Percentiles rank a stretch among this genome's conserved stretches.
Conservation (phyloP, 2,888 invertebrate genomes). For the Frankliniella intonsa region DNA sequence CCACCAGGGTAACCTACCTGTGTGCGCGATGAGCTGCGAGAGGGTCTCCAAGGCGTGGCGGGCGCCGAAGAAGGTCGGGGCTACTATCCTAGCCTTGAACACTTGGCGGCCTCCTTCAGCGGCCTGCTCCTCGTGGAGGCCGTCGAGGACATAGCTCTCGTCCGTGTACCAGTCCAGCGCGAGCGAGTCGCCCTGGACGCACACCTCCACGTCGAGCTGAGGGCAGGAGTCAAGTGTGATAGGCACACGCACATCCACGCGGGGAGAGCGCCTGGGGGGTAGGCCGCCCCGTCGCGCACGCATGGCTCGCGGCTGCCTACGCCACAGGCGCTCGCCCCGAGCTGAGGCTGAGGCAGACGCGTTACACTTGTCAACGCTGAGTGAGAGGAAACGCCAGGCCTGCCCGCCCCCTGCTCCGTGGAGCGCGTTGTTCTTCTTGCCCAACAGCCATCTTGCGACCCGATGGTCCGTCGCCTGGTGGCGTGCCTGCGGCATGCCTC, state of each 20-base stretch:
- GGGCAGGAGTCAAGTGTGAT: neutral
- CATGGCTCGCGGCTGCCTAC: neutral
- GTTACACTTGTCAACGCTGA: too few relatives aligned
- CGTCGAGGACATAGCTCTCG: constrained; percentile 61
- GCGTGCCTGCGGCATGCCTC: too few relatives aligned
- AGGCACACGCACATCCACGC: neutral
- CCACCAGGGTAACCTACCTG: too few relatives aligned
- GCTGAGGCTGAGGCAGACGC: neutral
- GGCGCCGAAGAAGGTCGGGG: constrained; percentile 46
- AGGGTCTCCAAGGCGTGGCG: constrained; percentile 73
- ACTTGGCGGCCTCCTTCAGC: constrained; percentile 39
- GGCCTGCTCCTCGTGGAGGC: constrained; percentile 52
- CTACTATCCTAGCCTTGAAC: constrained; percentile 43
- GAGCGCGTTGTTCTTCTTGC: neutral
- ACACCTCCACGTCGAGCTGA: constrained; percentile 16
- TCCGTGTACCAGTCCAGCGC: constrained; percentile 62
- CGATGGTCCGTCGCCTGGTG: neutral
- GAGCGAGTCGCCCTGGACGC: constrained; percentile 38
- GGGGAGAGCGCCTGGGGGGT: neutral
- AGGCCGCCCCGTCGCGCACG: neutral
- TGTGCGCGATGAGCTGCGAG: constrained; percentile 53
- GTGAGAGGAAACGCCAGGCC: neutral
- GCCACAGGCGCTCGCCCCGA: neutral
- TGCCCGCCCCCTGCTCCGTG: neutral
- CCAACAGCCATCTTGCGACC: neutral